phyloP scores from a whole-genome alignment of 2,113 vertebrate genomes.

The Stegostoma tigrinum region DNA sequence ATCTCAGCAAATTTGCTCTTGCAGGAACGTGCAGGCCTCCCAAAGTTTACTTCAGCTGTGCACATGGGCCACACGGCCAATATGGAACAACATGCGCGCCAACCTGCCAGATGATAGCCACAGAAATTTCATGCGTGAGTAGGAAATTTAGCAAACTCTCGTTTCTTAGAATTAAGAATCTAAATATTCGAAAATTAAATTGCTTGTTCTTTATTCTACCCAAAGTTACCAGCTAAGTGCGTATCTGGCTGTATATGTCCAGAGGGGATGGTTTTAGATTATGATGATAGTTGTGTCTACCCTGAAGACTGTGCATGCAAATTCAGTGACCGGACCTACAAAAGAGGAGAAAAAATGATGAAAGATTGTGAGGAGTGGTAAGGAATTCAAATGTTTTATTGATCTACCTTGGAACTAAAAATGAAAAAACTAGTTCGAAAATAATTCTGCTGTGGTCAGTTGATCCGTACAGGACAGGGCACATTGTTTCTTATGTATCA shows the following conservation, averaged over 20 bases:
- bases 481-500: neutral
- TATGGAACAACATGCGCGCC: constrained; percentile 64
- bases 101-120: constrained; percentile 56
- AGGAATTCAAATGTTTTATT: constrained; percentile 31
- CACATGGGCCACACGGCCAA: constrained; percentile 42
- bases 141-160: neutral
- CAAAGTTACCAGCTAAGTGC: constrained; percentile 60
- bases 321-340: constrained; percentile 57
- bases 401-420: neutral
- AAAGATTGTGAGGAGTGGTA: constrained; percentile 62
- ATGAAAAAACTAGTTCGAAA: neutral
- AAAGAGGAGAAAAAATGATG: constrained; percentile 54
- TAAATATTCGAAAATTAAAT: neutral
- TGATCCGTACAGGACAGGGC: neutral
- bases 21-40: constrained; percentile 55
- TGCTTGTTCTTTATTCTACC: neutral
- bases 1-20: neutral
- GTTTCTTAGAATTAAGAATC: neutral
- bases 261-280: constrained; percentile 58
- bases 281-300: constrained; percentile 55
- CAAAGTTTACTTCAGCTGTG: constrained; percentile 56
- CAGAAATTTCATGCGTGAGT: constrained; percentile 16
- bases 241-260: constrained; percentile 62
- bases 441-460: neutral
- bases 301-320: constrained; percentile 64